A percentile compares a stretch with the other conserved stretches of the same genome.
These are phyloP conservation scores for Vanacampus margaritifer DNA, from an alignment of 2,113 vertebrate genomes.

Conservation along the genomic window DNA sequence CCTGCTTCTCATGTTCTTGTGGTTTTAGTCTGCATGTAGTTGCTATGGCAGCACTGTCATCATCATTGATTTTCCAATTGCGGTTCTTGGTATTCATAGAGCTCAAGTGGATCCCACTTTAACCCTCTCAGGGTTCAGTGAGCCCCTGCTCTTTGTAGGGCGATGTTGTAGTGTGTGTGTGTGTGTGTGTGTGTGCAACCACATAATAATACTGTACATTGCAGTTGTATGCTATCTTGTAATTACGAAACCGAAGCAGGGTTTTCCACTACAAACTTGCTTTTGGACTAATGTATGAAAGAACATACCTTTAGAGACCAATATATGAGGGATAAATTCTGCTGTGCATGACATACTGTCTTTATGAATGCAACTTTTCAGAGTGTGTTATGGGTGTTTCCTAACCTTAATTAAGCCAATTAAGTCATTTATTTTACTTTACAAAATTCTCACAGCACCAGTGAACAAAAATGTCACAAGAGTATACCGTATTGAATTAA, in stretches of 20 bases:
- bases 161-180: slow-evolving; percentile 1
- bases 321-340: neutral
- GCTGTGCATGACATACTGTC: neutral
- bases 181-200: slow-evolving; percentile 23
- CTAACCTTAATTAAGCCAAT: neutral
- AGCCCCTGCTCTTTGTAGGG: slow-evolving; percentile 12
- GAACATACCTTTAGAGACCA: neutral
- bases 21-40: slow-evolving; percentile 50
- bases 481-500: too few relatives aligned
- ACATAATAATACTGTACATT: slow-evolving; percentile 39
- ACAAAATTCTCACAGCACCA: too few relatives aligned
- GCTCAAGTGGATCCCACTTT: slow-evolving; percentile 46
- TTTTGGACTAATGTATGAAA: slow-evolving; percentile 2
- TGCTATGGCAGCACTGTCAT: slow-evolving; percentile 75
- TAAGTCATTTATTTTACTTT: too few relatives aligned
- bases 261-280: too few relatives aligned
- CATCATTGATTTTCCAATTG: slow-evolving; percentile 71
- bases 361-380: neutral
- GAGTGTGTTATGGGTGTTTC: neutral
- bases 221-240: neutral
- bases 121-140: slow-evolving; percentile 30
- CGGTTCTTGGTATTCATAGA: slow-evolving; percentile 68
- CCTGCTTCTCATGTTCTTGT: slow-evolving; percentile 37
- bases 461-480: too few relatives aligned
- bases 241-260: slow-evolving; percentile 34